Base-by-base conservation (phyloP, 2,888 invertebrate species). In the Andrena flavipes region DNA sequence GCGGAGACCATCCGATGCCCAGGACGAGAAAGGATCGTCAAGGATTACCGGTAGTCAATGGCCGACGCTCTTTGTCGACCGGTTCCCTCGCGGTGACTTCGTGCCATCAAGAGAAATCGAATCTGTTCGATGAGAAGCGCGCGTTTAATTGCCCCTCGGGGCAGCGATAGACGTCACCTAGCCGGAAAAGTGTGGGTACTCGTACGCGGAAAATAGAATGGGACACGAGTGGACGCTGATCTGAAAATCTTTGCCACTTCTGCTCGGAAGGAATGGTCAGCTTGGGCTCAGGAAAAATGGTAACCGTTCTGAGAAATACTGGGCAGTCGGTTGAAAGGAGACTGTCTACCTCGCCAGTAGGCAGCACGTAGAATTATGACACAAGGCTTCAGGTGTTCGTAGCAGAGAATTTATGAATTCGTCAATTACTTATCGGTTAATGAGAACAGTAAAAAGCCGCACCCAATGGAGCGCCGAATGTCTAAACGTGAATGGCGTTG, bases 11-110 rank as follows among this genome's bases (percentile, higher is more conserved):
- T 77, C 69, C 81, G 82, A 78, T 69, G 62, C 60, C 63, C 76
- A 80, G 80, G 77, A 82, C 73, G 82, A 75, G 86, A 82, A 86
- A 89, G 84, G 89, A 90, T 89, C 88, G 87, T 89, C 90, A 88
- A 90, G 88, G 89, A 89, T 90, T 89, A 79, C 78, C 80, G 81
- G 86, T 84, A 86, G 82, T 80, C 84, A 74, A 76, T 69, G 85
- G 84, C 85, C 80, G 71, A 74, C 79, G 79, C 49, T 71, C 72
- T 67, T 83, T 49, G 65, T 49, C 76, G 69, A 83, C 76, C 74
- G 79, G 70, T 72, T 74, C 54, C 56, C 20, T 3, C 23, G 26
- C 23, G 54, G 33, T 51, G 59, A 82, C 64, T 84, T 82, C 82
- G 49, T 13, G 62, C 30, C 54, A 26, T 8, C 20, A 4, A 54